A percentile compares a stretch with the other conserved stretches of the same genome.
These are phyloP conservation scores for Ibidorhyncha struthersii DNA, from an alignment of 2,113 vertebrate species.

Conservation along the genomic window DNA sequence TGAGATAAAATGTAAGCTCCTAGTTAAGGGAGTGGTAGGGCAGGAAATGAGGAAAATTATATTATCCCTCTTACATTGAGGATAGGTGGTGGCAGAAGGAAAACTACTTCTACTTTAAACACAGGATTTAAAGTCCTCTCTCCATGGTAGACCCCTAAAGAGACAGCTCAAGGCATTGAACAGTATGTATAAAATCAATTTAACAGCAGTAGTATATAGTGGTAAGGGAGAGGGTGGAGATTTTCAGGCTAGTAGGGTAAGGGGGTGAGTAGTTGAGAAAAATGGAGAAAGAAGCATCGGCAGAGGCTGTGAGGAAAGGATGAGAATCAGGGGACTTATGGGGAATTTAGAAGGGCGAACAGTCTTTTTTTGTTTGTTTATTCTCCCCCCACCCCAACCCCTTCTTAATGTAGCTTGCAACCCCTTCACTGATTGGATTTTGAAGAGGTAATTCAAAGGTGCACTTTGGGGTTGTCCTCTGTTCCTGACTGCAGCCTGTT, in stretches of 20 bases:
- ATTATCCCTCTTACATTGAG: background rate
- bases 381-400: rapidly evolving
- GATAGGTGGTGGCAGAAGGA: background rate
- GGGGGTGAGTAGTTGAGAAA: background rate
- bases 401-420: background rate
- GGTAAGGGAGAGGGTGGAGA: background rate
- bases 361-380: background rate
- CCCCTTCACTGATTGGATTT: background rate
- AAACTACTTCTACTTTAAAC: background rate
- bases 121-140: background rate
- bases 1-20: background rate
- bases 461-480: background rate
- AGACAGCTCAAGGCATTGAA: background rate
- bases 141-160: background rate
- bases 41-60: background rate
- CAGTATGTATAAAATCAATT: background rate
- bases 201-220: background rate
- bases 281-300: rapidly evolving
- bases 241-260: background rate
- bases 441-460: background rate
- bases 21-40: background rate
- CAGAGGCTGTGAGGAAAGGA: background rate
- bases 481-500: background rate
- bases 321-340: background rate
- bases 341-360: background rate